phyloP scores from a whole-genome alignment of 2,797 vertebrate genomes.

The Sternotherus odoratus region DNA sequence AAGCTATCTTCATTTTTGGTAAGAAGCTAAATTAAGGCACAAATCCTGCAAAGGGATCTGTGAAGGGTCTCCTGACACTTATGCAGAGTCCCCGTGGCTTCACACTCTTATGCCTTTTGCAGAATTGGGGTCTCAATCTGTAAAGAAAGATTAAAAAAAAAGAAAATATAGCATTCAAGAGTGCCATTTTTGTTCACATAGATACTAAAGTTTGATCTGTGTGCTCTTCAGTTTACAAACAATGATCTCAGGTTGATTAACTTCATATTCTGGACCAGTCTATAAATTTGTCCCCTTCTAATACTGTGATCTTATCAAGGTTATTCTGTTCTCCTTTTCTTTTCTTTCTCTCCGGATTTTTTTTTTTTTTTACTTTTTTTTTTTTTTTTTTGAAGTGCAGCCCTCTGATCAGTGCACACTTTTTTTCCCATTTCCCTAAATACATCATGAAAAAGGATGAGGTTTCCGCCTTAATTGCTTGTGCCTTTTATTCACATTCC shows the following conservation, averaged over 20 bases:
- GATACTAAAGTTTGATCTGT: conserved; percentile 6
- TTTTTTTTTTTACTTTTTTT: background rate
- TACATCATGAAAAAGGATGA: conserved; percentile 87
- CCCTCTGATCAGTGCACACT: conserved; percentile 78
- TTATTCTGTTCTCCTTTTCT: conserved; percentile 67
- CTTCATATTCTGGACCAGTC: conserved; percentile 60
- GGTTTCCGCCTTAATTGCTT: conserved; percentile 95
- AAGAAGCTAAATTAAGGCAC: background rate
- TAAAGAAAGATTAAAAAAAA: background rate
- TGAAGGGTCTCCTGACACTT: background rate
- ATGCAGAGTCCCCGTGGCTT: conserved; percentile 13
- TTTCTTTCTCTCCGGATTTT: conserved; percentile 60
- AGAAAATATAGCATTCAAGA: conserved; percentile 29
- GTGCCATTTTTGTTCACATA: conserved; percentile 5
- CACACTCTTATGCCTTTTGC: background rate
- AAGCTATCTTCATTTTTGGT: background rate
- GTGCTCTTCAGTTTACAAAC: conserved; percentile 66
- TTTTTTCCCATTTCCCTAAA: conserved; percentile 83
- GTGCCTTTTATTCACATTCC: conserved; percentile 93
- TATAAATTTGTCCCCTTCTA: conserved; percentile 64
- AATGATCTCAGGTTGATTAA: conserved; percentile 67
- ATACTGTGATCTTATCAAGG: conserved; percentile 67
- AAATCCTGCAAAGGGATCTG: background rate
- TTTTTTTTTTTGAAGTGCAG: conserved; percentile 62
- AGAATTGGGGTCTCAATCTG: conserved; percentile 33